Base-by-base conservation (phyloP, 2,888 invertebrate genomes). In the Trissoscelio sp. region DNA sequence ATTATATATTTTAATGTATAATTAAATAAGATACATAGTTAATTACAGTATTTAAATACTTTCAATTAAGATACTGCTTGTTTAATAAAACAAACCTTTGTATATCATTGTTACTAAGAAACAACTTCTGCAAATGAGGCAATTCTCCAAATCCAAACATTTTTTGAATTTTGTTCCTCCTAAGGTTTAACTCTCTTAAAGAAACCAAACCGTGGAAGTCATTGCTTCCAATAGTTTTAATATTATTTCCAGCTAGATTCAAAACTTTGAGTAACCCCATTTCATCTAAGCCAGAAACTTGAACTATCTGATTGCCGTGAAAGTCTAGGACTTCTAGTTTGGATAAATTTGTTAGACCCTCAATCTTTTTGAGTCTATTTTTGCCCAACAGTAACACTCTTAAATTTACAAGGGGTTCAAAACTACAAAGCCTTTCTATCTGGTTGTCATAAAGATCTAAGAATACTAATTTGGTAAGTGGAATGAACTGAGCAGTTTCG, bases 401-500 rank as follows among this genome's bases (percentile, higher is more conserved):
- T 60, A 98, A 92, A 87, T 95, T 96, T 82, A 95, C 94, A 57
- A 98, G 92, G 64, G 95, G 94, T 85, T 95, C 95, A 78, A 98
- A 92, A 70, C 95, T 96, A 72, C 94, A 94, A 80, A 98, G 96
- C 89, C 95, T 95, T 84, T 98, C 98, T 81, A 98, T 95, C 91
- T 98, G 97, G 92, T 98, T 98, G 92, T 98, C 97, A 89, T 98
- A 98, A 73, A 98, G 93, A 92, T 98, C 98, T 75, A 98, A 94
- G 91, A 98, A 98, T 14, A 98, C 97, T 75, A 98, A 93, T 91
- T 96, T 95, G 16, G 94, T 94, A 84, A 97, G 93, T 55, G 89
- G 92, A 82, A 85, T 88, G 85, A 92, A 94, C 87, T 92, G 88
- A 4, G 93, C 91, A 66, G 95, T 95, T 79, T 96, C 94, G 84